These are phyloP conservation scores for Cuculus canorus DNA, from an alignment of 2,797 vertebrate genomes.

Conservation along the genomic window DNA sequence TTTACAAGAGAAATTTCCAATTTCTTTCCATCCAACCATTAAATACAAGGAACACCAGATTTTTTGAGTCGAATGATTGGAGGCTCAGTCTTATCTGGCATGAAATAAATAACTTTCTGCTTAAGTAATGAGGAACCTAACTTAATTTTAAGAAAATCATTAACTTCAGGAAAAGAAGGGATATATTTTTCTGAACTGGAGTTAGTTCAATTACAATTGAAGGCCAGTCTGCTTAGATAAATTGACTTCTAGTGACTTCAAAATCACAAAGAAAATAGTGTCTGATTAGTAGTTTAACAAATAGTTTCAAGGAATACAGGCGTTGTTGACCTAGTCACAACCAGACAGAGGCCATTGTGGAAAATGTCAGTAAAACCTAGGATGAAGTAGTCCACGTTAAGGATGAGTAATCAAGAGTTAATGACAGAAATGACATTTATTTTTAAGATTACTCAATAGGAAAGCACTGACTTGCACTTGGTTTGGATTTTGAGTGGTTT, in stretches of 20 bases:
- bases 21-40: neutral
- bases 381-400: neutral
- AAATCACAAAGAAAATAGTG: neutral
- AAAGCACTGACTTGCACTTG: neutral
- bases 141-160: neutral
- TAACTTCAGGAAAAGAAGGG: neutral
- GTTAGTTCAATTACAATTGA: neutral
- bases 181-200: neutral
- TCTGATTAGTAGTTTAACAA: neutral
- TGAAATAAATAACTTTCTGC: neutral
- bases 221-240: neutral
- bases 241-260: neutral
- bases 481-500: constrained; percentile 21
- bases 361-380: constrained; percentile 11
- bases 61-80: neutral
- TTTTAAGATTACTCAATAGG: neutral
- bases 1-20: neutral
- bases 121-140: neutral
- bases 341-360: neutral
- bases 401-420: constrained; percentile 26
- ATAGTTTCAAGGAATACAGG: neutral
- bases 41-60: neutral
- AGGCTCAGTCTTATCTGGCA: neutral
- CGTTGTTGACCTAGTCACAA: neutral
- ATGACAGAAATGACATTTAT: neutral